Percentiles rank a stretch among this genome's conserved stretches.
Evolutionary conservation across 2,888 invertebrate genomes (phyloP).

Genomic region (Erebia palarica): DNA sequence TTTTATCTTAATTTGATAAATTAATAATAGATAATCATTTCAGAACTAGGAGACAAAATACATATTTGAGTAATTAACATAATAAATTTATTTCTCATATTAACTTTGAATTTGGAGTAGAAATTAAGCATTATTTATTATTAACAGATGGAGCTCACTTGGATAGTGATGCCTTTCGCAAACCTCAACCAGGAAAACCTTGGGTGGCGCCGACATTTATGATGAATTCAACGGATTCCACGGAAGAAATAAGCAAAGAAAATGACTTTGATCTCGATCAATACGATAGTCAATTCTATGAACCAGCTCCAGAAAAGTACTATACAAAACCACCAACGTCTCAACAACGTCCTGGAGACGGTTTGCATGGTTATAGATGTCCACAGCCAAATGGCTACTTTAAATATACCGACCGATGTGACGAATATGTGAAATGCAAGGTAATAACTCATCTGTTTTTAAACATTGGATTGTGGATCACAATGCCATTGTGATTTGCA

Average conservation of each 20-base stretch:
- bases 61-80: too few relatives aligned
- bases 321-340: neutral
- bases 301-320: neutral
- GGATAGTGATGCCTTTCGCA: neutral
- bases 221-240: neutral
- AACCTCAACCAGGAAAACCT: neutral
- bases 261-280: neutral
- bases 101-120: too few relatives aligned
- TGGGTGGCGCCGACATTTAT: neutral
- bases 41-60: too few relatives aligned
- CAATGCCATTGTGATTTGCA: too few relatives aligned
- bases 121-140: neutral
- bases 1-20: neutral
- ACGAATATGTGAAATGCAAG: conserved; percentile 10
- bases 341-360: neutral
- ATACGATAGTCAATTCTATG: neutral
- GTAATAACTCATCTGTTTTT: neutral
- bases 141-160: neutral
- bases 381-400: conserved; percentile 5
- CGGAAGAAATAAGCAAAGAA: neutral
- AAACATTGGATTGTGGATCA: too few relatives aligned
- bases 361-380: neutral
- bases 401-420: neutral
- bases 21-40: too few relatives aligned
- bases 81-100: too few relatives aligned